A percentile compares a stretch with the other conserved stretches of the same genome.
Conservation (phyloP, 2,888 invertebrate genomes). For the Unio pictorum region DNA sequence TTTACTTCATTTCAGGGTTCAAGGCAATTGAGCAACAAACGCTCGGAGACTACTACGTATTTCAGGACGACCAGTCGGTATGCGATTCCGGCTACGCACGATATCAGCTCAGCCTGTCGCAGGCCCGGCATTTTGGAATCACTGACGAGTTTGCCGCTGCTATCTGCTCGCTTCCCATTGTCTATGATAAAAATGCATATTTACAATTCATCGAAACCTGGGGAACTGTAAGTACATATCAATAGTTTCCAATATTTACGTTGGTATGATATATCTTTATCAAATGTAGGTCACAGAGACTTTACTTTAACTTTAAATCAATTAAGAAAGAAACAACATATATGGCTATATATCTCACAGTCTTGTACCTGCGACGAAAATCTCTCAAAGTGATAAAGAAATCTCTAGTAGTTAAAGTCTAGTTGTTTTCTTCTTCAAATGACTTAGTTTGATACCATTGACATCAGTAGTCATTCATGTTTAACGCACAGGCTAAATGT, state of each 20-base stretch:
- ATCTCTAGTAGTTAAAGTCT: no score
- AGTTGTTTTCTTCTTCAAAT: no score
- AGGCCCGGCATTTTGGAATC: conserved; percentile 30
- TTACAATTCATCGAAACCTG: conserved; percentile 40
- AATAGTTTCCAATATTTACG: not conserved
- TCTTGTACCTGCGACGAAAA: no score
- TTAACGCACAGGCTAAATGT: no score
- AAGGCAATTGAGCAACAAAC: conserved; percentile 34
- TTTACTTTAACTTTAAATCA: no score
- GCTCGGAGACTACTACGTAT: conserved; percentile 31
- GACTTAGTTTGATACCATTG: no score
- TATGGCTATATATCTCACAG: no score
- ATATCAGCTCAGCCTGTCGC: conserved; percentile 30
- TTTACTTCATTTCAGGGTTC: conserved; percentile 21
- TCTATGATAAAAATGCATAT: conserved; percentile 31
- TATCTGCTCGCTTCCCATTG: conserved; percentile 34
- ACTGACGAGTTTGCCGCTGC: conserved; percentile 41
- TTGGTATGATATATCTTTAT: no score
- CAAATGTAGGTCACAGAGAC: no score
- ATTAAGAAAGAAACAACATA: no score
- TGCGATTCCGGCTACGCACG: conserved; percentile 36
- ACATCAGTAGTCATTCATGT: no score
- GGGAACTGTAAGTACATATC: conserved; percentile 41
- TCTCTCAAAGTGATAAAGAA: no score
- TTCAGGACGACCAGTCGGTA: conserved; percentile 32